These are phyloP conservation scores for Apostichopus japonicus DNA, from an alignment of 35 echinoderm and acorn worm species.

Conservation along the genomic window DNA sequence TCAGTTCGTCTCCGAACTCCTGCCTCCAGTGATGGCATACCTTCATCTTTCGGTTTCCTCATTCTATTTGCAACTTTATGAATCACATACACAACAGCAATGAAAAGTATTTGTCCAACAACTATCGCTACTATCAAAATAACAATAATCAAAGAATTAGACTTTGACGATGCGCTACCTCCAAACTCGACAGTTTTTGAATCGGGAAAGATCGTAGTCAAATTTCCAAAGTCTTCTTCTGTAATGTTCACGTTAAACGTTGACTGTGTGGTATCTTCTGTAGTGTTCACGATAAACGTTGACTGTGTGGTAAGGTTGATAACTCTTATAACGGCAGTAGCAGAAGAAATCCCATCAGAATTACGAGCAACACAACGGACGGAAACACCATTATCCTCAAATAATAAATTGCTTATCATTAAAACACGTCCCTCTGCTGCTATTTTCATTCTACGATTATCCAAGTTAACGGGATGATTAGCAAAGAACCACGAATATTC, in stretches of 20 bases:
- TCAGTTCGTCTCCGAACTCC: background rate
- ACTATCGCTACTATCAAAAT: conserved; percentile 23
- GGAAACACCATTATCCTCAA: background rate
- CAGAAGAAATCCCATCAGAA: background rate
- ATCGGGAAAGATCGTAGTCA: background rate
- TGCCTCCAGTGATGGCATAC: conserved; percentile 6
- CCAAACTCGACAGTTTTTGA: background rate
- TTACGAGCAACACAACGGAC: conserved; percentile 4
- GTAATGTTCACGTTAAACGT: background rate
- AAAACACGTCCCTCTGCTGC: background rate
- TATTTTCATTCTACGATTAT: background rate
- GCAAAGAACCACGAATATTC: conserved; percentile 31
- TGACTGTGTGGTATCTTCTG: background rate
- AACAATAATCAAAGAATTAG: conserved; percentile 17
- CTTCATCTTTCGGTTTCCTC: background rate
- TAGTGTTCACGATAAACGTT: background rate
- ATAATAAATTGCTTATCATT: background rate
- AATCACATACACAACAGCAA: background rate
- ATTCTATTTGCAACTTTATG: conserved; percentile 41
- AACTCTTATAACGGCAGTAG: background rate
- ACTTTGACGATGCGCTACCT: background rate
- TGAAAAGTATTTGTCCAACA: conserved; percentile 40
- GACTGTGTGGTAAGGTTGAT: background rate
- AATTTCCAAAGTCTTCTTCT: background rate
- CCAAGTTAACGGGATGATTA: background rate